These are phyloP conservation scores for Coenonympha arcania DNA, from an alignment of 2,888 invertebrate genomes.

Conservation along the genomic window DNA sequence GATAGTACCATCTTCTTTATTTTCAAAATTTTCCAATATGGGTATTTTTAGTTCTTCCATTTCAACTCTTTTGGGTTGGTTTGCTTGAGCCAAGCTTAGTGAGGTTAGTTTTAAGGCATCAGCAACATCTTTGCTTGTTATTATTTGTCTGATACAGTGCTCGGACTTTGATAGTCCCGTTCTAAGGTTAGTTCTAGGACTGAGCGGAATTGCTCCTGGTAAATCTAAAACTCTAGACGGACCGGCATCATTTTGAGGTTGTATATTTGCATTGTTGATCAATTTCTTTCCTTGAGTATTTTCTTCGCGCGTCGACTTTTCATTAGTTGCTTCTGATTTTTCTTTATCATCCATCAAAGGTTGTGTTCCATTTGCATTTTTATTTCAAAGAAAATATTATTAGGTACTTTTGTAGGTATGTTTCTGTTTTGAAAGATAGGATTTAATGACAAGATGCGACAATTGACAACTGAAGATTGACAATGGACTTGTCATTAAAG, in stretches of 20 bases:
- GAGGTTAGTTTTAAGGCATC: slow-evolving; percentile 52
- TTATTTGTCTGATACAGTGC: slow-evolving; percentile 55
- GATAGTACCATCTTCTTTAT: slow-evolving; percentile 37
- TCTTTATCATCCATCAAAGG: slow-evolving; percentile 58
- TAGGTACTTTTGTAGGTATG: slow-evolving; percentile 31
- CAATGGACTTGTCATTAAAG: background rate
- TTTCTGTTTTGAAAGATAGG: slow-evolving; percentile 29
- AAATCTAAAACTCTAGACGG: slow-evolving; percentile 46
- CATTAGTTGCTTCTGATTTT: slow-evolving; percentile 36
- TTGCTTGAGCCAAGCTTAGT: slow-evolving; percentile 42
- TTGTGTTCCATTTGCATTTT: slow-evolving; percentile 45
- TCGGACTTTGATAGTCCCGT: slow-evolving; percentile 63
- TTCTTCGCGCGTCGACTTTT: slow-evolving; percentile 31
- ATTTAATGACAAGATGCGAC: slow-evolving; percentile 20
- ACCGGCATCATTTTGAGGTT: slow-evolving; percentile 49
- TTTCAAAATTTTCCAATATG: slow-evolving; percentile 35
- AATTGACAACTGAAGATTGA: background rate
- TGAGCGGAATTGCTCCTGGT: slow-evolving; percentile 48
- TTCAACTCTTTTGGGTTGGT: slow-evolving; percentile 11
- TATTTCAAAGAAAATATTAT: slow-evolving; percentile 33
- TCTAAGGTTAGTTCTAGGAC: slow-evolving; percentile 35
- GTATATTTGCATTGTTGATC: slow-evolving; percentile 23
- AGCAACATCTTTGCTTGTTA: slow-evolving; percentile 55
- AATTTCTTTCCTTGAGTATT: slow-evolving; percentile 33
- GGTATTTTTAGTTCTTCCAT: slow-evolving; percentile 49